Evolutionary conservation across 2,797 vertebrate species (phyloP).

Genomic region (Lacerta bilineata): DNA sequence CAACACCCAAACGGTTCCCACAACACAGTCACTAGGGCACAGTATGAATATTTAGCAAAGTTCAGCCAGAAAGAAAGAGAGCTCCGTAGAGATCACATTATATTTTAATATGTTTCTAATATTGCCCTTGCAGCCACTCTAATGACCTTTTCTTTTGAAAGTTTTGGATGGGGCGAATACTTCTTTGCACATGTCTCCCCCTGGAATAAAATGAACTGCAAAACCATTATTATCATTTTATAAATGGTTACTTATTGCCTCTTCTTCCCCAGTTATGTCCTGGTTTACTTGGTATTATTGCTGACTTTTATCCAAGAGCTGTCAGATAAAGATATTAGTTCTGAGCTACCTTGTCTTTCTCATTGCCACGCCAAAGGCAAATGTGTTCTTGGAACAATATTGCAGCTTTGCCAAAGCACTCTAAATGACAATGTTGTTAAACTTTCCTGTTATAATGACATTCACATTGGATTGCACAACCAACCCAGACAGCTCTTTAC

Average conservation of each 20-base stretch:
- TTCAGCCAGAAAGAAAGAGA: neutral
- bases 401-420: neutral
- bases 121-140: neutral
- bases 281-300: constrained; percentile 38
- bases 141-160: neutral
- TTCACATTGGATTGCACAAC: constrained; percentile 5
- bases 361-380: constrained; percentile 16
- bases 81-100: neutral
- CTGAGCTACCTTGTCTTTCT: constrained; percentile 31
- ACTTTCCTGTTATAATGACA: constrained; percentile 17
- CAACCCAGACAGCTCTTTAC: neutral
- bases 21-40: neutral
- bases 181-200: neutral
- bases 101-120: constrained; percentile 5
- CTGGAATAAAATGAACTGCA: constrained; percentile 21
- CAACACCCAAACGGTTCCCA: neutral
- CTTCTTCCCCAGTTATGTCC: constrained; percentile 13
- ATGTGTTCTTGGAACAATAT: constrained; percentile 1
- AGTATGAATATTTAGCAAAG: neutral
- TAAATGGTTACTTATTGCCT: constrained; percentile 30
- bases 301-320: constrained; percentile 42
- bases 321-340: constrained; percentile 36
- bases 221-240: constrained; percentile 30
- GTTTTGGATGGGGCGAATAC: constrained; percentile 12
- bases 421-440: constrained; percentile 26